Evolutionary conservation across 2,797 vertebrate species (phyloP).

Genomic region (Petrocephalus schoutedeni): DNA sequence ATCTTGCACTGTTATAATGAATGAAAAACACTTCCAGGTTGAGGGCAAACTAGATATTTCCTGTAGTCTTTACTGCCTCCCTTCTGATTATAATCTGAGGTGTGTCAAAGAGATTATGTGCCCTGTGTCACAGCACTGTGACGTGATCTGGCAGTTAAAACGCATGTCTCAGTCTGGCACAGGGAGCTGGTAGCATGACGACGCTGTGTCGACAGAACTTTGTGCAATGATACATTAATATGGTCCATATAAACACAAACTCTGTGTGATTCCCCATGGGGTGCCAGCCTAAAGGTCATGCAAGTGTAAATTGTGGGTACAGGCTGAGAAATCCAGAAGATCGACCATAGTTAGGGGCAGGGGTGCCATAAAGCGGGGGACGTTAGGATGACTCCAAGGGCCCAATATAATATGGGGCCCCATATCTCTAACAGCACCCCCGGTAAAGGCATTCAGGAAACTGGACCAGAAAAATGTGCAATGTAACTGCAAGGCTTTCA

Average conservation of each 20-base stretch:
- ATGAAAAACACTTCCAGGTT: background rate
- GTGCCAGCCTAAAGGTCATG: background rate
- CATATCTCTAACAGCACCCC: background rate
- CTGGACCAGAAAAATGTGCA: background rate
- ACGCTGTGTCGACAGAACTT: background rate
- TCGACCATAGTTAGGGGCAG: background rate
- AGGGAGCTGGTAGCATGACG: background rate
- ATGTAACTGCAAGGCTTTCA: background rate
- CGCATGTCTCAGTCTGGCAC: background rate
- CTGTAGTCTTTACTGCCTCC: background rate
- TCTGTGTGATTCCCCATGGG: background rate
- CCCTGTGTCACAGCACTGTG: background rate
- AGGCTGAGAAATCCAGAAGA: background rate
- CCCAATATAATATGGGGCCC: background rate
- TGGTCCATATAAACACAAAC: background rate
- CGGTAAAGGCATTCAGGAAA: background rate
- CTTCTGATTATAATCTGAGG: background rate
- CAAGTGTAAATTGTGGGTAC: background rate
- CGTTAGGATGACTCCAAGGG: background rate
- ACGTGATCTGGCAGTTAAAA: background rate
- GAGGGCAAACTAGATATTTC: background rate
- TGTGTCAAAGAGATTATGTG: background rate
- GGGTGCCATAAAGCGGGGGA: background rate
- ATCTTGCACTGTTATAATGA: background rate
- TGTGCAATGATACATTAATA: background rate